Base-by-base conservation (phyloP, 2,888 invertebrate species). In the Corythucha ciliata region DNA sequence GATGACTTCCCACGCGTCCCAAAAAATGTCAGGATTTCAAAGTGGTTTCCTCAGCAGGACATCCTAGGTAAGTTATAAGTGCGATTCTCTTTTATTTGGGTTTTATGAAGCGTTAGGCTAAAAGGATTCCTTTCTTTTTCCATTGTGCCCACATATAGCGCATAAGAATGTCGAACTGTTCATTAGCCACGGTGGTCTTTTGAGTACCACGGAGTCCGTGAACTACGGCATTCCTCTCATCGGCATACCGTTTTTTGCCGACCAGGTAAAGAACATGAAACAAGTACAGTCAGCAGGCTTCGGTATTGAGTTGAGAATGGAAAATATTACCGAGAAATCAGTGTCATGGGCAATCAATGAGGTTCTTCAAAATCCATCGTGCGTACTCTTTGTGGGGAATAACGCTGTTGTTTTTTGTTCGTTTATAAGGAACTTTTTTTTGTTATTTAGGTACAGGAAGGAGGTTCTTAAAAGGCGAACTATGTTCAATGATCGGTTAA, bases 1-100 rank as follows among this genome's bases (percentile, higher is more conserved):
- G 71, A 69, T 32, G 78, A 79, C 57, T 76, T 83, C 72, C 75
- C 79, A 8, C 80, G 83, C 61, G 70, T 85, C 29, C 82, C 86
- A 0, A 69, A 76, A 0, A 87, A 87, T 63, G 81, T 87, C 0
- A 78, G 78, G 66, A 72, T 84, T 0, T 78, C 79, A 12, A 74
- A 77, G 37, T 83, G 82, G 82, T 70, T 83, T 61, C 76, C 76
- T 0, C 77, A 77, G 60, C 75, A 76, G 59, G 76, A 76, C 39
- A 42, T 58, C 10, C 29, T 54, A 8, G 58, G 58, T 58, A n/a
- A n/a, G 29, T 32, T 24, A 47, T 37, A 18, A 37, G 12, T 6
- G 12, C 14, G 18, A 6, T 33, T 33, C 16, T 29, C 12, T 29
- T 29, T 37, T 37, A 37, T 37, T n/a, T n/a, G n/a, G n/a, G n/a